Evolutionary conservation across 37 sponge, comb jelly and placozoan species (phyloP).

Genomic region (Eunapius fragilis): DNA sequence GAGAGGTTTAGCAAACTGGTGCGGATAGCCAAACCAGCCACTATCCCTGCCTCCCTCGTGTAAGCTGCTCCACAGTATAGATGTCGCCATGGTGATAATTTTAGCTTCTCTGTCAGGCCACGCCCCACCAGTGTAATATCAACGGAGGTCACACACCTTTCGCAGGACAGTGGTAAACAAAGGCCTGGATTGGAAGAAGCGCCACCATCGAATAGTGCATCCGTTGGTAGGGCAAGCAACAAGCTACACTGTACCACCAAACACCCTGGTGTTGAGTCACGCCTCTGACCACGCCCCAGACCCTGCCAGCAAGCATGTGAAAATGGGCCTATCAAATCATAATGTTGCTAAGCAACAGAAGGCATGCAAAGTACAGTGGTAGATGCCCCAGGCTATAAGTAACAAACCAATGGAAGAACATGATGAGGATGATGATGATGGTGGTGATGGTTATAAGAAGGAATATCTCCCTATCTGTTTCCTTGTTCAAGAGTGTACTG

Average conservation of each 20-base stretch:
- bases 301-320: neutral
- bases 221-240: no score
- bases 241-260: neutral
- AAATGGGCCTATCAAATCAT: neutral
- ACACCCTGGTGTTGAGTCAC: neutral
- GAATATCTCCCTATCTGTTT: no score
- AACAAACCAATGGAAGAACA: neutral
- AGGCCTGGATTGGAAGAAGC: neutral
- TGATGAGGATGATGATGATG: neutral
- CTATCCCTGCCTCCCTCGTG: conserved; percentile 15
- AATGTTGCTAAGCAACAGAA: no score
- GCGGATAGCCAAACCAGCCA: conserved; percentile 43
- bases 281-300: neutral
- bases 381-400: neutral
- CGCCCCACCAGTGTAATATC: neutral
- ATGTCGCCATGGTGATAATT: neutral
- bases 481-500: no score
- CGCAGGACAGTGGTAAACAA: neutral
- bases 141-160: neutral
- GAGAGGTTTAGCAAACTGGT: conserved; percentile 51
- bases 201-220: no score
- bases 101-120: neutral
- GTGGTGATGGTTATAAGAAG: neutral
- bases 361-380: neutral
- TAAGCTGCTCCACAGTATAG: neutral